Evolutionary conservation across 2,797 vertebrate species (phyloP).

Genomic region (Florisuga fusca): DNA sequence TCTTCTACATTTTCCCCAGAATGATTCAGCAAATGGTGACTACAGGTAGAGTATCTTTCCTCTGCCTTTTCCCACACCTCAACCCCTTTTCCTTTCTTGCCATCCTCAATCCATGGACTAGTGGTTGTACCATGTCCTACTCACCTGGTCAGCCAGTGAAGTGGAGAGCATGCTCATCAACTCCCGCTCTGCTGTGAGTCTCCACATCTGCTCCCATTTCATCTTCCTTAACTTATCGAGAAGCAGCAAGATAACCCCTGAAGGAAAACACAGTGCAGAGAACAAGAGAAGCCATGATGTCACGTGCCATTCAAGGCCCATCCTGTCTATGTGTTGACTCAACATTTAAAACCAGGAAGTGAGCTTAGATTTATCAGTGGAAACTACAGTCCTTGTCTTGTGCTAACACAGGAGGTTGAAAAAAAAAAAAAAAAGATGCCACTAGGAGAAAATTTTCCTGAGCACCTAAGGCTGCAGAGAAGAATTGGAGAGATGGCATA

Average conservation of each 20-base stretch:
- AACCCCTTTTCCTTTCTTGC: neutral
- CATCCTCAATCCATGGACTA: neutral
- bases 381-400: neutral
- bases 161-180: slow-evolving; percentile 99
- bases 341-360: neutral
- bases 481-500: neutral
- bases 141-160: slow-evolving; percentile 96
- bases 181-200: slow-evolving; percentile 94
- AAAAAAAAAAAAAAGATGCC: neutral
- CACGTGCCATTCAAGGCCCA: neutral
- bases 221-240: slow-evolving; percentile 95
- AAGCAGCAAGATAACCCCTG: slow-evolving; percentile 96
- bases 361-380: neutral
- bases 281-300: neutral
- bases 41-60: neutral
- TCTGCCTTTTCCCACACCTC: neutral
- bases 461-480: neutral
- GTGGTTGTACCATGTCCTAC: neutral
- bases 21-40: neutral
- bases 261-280: neutral
- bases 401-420: neutral
- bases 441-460: neutral
- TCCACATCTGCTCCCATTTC: slow-evolving; percentile 99
- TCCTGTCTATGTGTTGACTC: neutral
- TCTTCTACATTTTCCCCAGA: neutral